Base-by-base conservation (phyloP, 2,113 vertebrate genomes). In the Chamaetylas fuelleborni region DNA sequence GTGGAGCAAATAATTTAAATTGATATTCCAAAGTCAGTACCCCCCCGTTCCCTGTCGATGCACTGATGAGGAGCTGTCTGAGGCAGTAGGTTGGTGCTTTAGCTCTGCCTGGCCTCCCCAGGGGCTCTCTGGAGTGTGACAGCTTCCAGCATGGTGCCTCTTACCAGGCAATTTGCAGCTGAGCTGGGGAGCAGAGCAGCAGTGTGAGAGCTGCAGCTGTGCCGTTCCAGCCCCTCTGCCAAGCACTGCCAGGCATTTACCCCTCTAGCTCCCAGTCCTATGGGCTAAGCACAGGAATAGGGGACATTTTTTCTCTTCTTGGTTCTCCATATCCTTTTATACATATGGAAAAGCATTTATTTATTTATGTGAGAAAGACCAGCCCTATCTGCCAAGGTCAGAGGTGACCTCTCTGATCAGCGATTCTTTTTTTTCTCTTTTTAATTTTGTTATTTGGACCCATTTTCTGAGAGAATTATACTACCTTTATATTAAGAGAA, bases 31-130 rank as follows among this genome's bases (percentile, higher is more conserved):
- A 54, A 64, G 61, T 19, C 6, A 20, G 17, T 23, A 34, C 11
- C 34, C 43, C 40, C 22, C 81, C 13, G 8, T 10, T 71, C 2
- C 5, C 24, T 26, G 53, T n/a, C 0, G 0, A 14, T 71, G 34
- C 48, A 4, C 19, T 12, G 81, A 57, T 56, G 17, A 31, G 73
- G 23, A 66, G 45, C 38, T 60, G 31, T 74, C 34, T 66, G 67
- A 74, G 72, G 70, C 42, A 20, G 4, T 3, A 8, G 36, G 14
- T 28, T 24, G 62, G 64, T 69, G 16, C 56, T 92, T 38, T 33
- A 66, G 8, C 54, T 62, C 42, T 77, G 57, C 65, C 62, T 48
- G 69, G 20, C 6, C 57, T 70, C 70, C 47, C n/a, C n/a, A 26
- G 72, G 84, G 57, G 47, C 33, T 72, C 18, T 14, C 78, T n/a